Evolutionary conservation across 2,888 invertebrate species (phyloP), one percentile per base, ranked within the genome.

Genomic region (Harpalus rufipes): DNA sequence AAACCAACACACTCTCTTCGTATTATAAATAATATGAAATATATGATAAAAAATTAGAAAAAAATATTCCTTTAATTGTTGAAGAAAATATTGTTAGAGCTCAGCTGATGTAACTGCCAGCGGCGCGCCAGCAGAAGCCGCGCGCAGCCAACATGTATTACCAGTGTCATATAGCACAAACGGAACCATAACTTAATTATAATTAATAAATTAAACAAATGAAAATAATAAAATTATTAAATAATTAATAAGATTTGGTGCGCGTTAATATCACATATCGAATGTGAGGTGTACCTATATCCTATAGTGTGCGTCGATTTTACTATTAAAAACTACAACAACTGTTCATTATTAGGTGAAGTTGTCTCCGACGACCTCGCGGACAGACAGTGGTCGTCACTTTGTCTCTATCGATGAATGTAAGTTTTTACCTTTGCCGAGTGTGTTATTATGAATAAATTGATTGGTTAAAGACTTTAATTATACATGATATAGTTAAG

Each of bases 211-310:
- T 78, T 44, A 84, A 84, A 61, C 8, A 63, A 78, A 84, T 76
- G 25, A 51, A 61, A 78, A 84, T 84, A 84, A 61, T 84, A 78
- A 78, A 76, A 78, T 59, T 78, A 84, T 81, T 81, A 68, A 81
- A 65, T 32, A 63, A 74, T 74, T 32, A 63, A 74, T 74, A 74
- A 74, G 41, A 74, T 74, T 78, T 85, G 85, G 85, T 85, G 89
- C 89, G 89, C 88, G 87, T 87, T 88, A 89, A 88, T 88, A 88
- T 89, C 90, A 89, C 90, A 90, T 90, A 90, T 90, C 90, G 89
- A 88, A 89, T 89, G 89, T 89, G 90, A 88, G 87, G 86, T 87
- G 86, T 86, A 87, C 86, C 86, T 87, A 82, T 87, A 86, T 86
- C 86, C 86, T 87, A 87, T 86, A 86, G 86, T 86, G 86, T 85